Conservation (phyloP, 2,888 invertebrate species). For the Drosophila maculinotata region DNA sequence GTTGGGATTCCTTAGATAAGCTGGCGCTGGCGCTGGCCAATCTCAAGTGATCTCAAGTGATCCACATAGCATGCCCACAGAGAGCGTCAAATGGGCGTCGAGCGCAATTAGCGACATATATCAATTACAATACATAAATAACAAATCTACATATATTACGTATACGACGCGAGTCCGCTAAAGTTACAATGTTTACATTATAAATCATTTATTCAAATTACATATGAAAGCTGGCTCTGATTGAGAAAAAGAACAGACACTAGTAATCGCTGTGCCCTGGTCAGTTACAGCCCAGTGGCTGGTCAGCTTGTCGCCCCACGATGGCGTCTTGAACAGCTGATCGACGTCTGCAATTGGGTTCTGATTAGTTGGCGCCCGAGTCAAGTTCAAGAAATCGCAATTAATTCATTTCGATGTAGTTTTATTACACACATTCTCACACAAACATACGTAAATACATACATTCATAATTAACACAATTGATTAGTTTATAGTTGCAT, state of each 20-base stretch:
- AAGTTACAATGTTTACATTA: conserved; percentile 72
- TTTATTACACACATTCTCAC: conserved; percentile 29
- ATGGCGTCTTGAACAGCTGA: conserved; percentile 64
- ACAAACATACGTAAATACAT: conserved; percentile 26
- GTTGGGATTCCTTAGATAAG: conserved; percentile 71
- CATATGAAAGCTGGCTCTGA: conserved; percentile 55
- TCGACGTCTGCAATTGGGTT: conserved; percentile 41
- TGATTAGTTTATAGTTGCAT: conserved; percentile 20
- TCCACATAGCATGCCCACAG: conserved; percentile 15
- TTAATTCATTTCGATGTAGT: conserved; percentile 21
- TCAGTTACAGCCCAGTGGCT: conserved; percentile 43
- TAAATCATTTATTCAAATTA: conserved; percentile 82
- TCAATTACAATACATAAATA: conserved; percentile 69
- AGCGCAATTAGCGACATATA: conserved; percentile 78
- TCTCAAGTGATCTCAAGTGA: conserved; percentile 10
- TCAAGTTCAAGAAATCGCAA: conserved; percentile 38
- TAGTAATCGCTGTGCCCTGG: too few relatives aligned
- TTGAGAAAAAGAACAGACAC: conserved; percentile 11
- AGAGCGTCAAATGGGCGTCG: conserved; percentile 65
- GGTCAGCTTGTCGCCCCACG: conserved; percentile 61
- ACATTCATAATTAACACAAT: conserved; percentile 22
- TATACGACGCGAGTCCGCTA: conserved; percentile 26
- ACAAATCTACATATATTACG: conserved; percentile 34
- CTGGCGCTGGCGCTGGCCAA: conserved; percentile 30
- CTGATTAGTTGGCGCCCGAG: conserved; percentile 40